Evolutionary conservation across 2,113 vertebrate species (phyloP), one percentile per base, ranked within the genome.

Genomic region (Eptesicus fuscus): DNA sequence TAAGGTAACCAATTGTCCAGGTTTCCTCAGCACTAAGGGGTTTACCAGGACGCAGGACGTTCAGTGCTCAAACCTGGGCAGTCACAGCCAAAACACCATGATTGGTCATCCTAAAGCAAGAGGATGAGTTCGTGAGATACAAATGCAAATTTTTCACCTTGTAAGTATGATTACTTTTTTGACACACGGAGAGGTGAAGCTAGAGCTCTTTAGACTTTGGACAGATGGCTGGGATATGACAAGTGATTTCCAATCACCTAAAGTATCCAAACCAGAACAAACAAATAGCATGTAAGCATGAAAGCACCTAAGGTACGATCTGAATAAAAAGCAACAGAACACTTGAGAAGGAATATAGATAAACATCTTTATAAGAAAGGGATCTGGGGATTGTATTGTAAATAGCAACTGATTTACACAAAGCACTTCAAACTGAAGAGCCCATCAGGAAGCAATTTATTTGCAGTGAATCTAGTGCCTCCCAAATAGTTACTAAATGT

Each of bases 121-220:
- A 91, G 12, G 1, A 28, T 76, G n/a, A 91, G 53, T 63, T 87
- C 7, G 59, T 61, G 44, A 67, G 32, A 59, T 67, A 59, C 22
- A 86, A 94, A 73, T 84, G 3, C 51, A 79, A 83, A 69, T 13
- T 40, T 87, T 77, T 70, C n/a, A 44, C 6, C 47, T 69, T 95
- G 7, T 51, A 91, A 92, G 94, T 91, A 37, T 56, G 89, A 44
- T 67, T 93, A 76, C 51, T 6, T 10, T 91, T 88, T 76, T 92
- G 61, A 65, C 23, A 86, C 25, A 80, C 30, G 74, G 12, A 87
- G 25, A 74, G 9, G 8, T 51, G 18, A 91, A 51, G 11, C 11
- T 86, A 28, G 44, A 91, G n/a, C 56, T 65, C 25, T 35, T 74
- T 32, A 93, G 65, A 88, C 73, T 83, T 93, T 42, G 23, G 16